Evolutionary conservation across 2,888 invertebrate genomes (phyloP).

Genomic region (Plebejus melissa): DNA sequence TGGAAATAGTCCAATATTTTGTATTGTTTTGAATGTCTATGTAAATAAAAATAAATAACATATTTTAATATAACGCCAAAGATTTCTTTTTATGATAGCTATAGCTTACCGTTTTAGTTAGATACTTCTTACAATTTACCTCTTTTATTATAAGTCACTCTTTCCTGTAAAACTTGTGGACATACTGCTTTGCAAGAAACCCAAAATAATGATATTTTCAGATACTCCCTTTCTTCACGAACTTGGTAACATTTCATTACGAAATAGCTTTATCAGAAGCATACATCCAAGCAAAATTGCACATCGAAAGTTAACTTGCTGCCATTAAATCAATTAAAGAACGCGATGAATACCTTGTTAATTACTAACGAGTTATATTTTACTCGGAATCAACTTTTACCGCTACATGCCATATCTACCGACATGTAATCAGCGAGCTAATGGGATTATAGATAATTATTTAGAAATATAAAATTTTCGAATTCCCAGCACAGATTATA

Average conservation of each 20-base stretch:
- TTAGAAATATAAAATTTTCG: conserved; percentile 30
- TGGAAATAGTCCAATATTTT: neutral
- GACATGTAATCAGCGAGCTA: conserved; percentile 26
- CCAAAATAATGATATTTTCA: neutral
- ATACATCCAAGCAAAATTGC: conserved; percentile 13
- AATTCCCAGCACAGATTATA: conserved; percentile 55
- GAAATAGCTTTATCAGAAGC: neutral
- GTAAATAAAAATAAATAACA: neutral
- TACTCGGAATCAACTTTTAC: conserved; percentile 20
- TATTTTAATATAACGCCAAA: too few relatives aligned
- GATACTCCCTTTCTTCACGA: neutral
- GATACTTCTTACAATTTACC: too few relatives aligned
- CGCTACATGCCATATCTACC: conserved; percentile 1
- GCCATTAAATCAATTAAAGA: conserved; percentile 17
- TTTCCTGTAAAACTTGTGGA: too few relatives aligned
- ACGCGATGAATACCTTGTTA: conserved; percentile 20
- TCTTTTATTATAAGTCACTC: neutral
- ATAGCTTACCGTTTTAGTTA: neutral
- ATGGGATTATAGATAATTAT: conserved; percentile 29
- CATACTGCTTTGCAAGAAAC: neutral
- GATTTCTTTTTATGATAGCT: too few relatives aligned
- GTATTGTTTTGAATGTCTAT: neutral
- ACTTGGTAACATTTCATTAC: neutral
- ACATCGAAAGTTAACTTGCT: conserved; percentile 6
- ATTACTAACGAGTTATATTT: conserved; percentile 16